Base-by-base conservation (phyloP, 2,797 vertebrate species). In the Sebastiscus albofasciatus region DNA sequence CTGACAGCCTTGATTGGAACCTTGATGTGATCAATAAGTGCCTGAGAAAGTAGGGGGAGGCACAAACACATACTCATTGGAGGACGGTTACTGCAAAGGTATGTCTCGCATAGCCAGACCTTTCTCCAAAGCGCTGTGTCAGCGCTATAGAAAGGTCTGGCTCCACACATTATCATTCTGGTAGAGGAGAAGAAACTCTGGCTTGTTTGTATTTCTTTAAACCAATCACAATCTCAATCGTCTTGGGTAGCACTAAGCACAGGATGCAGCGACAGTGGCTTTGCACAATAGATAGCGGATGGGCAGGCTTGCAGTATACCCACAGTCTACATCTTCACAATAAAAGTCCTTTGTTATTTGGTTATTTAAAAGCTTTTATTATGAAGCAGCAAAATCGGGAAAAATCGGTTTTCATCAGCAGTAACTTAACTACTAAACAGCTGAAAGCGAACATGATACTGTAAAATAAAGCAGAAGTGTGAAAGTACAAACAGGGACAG, bases 1-100 rank as follows among this genome's bases (percentile, higher is more conserved):
- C 68, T 71, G 82, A 78, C 88, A 83, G 84, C 66, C 79, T 80
- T 90, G 73, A 90, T 88, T 90, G 33, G 84, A 87, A 78, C 29
- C 68, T 72, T 81, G 74, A 85, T 79, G 39, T 34, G 70, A 90
- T 92, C 90, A 87, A 86, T 93, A 80, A 42, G 24, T 33, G 77
- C 56, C 79, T 72, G 67, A 81, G 68, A 83, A 75, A 70, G 67
- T 20, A 24, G 20, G 24, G 27, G 16, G 29, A 62, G 72, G 61
- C 27, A 52, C 33, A 52, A 3, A 36, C 59, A 39, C 49, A 39
- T 26, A 6, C 6, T 64, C 56, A n/a, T 24, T 54, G 27, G 66
- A 68, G n/a, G 6, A 68, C 20, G 6, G 67, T 55, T 24, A 24
- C 8, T 34, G 13, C 13, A 34, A 55, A 55, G 13, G 24, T 39